phyloP scores from a whole-genome alignment of 2,113 vertebrate genomes.

The Apaloderma vittatum region DNA sequence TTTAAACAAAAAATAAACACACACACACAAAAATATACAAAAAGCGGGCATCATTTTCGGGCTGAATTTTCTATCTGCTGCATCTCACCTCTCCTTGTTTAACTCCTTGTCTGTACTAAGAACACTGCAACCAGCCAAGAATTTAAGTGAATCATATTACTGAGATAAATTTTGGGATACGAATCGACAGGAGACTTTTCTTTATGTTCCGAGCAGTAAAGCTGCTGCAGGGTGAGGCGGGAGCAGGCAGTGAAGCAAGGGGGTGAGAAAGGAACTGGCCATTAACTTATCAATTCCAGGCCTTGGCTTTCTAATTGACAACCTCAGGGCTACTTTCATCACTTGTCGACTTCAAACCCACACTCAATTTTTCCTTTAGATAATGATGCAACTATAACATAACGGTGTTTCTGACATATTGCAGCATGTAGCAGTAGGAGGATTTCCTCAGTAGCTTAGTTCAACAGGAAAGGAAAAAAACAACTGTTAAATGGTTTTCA shows the following conservation, averaged over 20 bases:
- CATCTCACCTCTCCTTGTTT: not conserved
- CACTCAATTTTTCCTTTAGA: constrained; percentile 92
- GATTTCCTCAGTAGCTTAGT: constrained; percentile 46
- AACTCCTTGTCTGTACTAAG: not conserved
- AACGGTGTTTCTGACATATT: constrained; percentile 88
- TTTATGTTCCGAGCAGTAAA: constrained; percentile 84
- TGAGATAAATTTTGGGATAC: constrained; percentile 81
- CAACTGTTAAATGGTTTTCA: constrained; percentile 48
- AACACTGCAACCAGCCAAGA: not conserved
- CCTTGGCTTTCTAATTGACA: constrained; percentile 89
- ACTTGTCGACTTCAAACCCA: constrained; percentile 91
- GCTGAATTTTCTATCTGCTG: not conserved
- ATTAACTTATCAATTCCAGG: constrained; percentile 90
- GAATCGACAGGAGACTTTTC: constrained; percentile 75
- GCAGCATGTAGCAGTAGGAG: constrained; percentile 74
- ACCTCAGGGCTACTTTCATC: constrained; percentile 94
- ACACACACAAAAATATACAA: not conserved
- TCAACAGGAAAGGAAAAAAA: constrained; percentile 8
- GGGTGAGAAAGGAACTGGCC: constrained; percentile 79
- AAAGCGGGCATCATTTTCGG: not conserved
- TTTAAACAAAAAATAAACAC: not conserved
- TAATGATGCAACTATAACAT: constrained; percentile 86
- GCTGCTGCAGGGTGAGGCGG: constrained; percentile 45
- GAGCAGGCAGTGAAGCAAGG: constrained; percentile 27
- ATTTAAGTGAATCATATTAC: constrained; percentile 39